A percentile compares a stretch with the other conserved stretches of the same genome.
phyloP scores from a whole-genome alignment of 92 coral and sea anemone species.

The Zoanthus sansibaricus region DNA sequence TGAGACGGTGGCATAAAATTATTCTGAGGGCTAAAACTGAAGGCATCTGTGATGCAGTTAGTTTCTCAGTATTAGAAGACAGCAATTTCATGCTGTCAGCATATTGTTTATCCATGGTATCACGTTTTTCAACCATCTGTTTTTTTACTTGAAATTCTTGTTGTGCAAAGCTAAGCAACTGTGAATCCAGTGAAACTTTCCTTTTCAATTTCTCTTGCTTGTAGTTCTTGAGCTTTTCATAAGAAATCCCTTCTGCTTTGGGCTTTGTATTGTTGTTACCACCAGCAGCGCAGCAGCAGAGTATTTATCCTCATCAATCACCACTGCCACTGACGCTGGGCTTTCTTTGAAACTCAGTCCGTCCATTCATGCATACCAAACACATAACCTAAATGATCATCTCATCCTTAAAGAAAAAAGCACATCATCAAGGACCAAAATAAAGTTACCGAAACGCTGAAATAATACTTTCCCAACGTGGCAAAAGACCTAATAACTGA shows the following conservation, averaged over 20 bases:
- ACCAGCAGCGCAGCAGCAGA: conserved; percentile 3
- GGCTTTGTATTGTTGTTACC: neutral
- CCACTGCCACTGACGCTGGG: neutral
- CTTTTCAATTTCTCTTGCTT: conserved; percentile 62
- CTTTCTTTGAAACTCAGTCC: too few species aligned
- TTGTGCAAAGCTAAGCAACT: conserved; percentile 47
- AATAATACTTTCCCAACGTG: too few species aligned
- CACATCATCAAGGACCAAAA: too few species aligned
- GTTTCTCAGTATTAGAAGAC: conserved; percentile 50
- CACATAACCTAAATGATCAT: too few species aligned
- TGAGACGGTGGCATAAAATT: conserved; percentile 28
- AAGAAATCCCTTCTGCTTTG: conserved; percentile 50
- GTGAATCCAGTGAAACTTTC: conserved; percentile 56
- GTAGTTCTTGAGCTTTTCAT: conserved; percentile 40
- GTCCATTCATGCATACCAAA: too few species aligned
- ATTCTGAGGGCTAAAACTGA: conserved; percentile 30
- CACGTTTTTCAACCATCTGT: conserved; percentile 49
- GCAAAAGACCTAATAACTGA: too few species aligned
- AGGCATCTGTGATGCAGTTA: conserved; percentile 57
- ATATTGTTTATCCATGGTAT: conserved; percentile 49
- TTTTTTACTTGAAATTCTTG: conserved; percentile 56
- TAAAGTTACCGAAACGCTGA: too few species aligned
- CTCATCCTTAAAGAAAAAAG: too few species aligned
- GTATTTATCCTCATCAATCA: neutral
- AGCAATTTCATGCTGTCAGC: conserved; percentile 41